Evolutionary conservation across 2,888 invertebrate genomes (phyloP).

Genomic region (Ophion costatus): DNA sequence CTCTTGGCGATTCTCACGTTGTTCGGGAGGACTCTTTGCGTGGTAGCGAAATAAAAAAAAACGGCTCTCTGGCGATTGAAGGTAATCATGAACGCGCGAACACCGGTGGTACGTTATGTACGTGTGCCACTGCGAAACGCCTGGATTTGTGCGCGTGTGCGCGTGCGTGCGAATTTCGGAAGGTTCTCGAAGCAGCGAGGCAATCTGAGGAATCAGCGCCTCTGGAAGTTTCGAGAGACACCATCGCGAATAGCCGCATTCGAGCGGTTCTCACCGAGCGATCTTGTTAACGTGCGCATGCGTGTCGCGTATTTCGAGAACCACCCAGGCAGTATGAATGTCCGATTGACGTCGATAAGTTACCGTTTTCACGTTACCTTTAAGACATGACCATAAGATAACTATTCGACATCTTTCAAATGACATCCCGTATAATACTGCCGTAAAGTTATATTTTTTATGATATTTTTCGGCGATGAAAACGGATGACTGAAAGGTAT

Average conservation of each 20-base stretch:
- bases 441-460: too few species aligned
- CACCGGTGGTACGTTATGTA: constrained; percentile 38
- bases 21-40: constrained; percentile 31
- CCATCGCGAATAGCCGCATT: constrained; percentile 2
- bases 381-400: too few species aligned
- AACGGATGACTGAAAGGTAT: too few species aligned
- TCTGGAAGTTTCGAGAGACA: constrained; percentile 52
- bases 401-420: too few species aligned
- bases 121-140: not conserved
- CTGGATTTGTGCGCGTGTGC: not conserved
- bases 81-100: constrained; percentile 32
- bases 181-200: constrained; percentile 57
- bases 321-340: too few species aligned
- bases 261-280: not conserved
- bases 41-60: constrained; percentile 23
- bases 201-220: constrained; percentile 35
- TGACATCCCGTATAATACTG: too few species aligned
- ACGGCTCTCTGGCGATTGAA: constrained; percentile 45
- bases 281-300: too few species aligned
- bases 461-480: too few species aligned
- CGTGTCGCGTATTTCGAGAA: too few species aligned
- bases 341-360: too few species aligned
- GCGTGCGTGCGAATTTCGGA: constrained; percentile 53
- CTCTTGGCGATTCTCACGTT: constrained; percentile 19
- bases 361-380: too few species aligned